Evolutionary conservation across 2,113 vertebrate species (phyloP).

Genomic region (Nothoprocta pentlandii): DNA sequence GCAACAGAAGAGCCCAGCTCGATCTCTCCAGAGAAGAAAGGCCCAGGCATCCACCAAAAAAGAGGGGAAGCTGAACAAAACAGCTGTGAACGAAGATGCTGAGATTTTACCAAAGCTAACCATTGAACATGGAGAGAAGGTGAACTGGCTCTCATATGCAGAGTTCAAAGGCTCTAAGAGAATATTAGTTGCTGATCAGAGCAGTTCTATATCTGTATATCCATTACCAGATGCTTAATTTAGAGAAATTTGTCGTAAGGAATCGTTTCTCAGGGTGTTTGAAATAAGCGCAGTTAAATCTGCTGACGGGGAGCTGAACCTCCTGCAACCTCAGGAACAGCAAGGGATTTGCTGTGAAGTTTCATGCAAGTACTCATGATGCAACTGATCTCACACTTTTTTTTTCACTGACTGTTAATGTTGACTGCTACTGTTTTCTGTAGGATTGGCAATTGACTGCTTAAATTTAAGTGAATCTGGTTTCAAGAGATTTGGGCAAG

Average conservation of each 20-base stretch:
- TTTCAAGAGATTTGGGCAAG: neutral
- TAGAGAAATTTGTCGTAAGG: neutral
- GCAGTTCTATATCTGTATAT: slow-evolving; percentile 84
- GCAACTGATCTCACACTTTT: accelerated
- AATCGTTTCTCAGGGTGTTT: neutral
- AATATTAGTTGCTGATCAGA: slow-evolving; percentile 93
- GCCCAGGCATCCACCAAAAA: slow-evolving; percentile 70
- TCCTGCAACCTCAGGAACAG: accelerated
- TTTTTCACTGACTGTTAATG: neutral
- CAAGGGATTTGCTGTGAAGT: neutral
- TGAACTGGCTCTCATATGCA: slow-evolving; percentile 90
- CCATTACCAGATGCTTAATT: slow-evolving; percentile 73
- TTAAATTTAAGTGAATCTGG: neutral
- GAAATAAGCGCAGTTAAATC: neutral
- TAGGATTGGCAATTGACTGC: neutral
- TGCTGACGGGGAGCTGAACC: neutral
- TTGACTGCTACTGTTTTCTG: neutral
- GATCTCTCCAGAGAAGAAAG: slow-evolving; percentile 78
- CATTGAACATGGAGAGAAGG: slow-evolving; percentile 90
- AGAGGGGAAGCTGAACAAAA: slow-evolving; percentile 22
- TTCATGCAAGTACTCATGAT: accelerated
- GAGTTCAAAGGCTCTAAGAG: slow-evolving; percentile 84
- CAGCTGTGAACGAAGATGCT: neutral
- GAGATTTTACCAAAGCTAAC: slow-evolving; percentile 80
- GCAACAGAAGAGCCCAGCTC: slow-evolving; percentile 73